Base-by-base conservation (phyloP, 2,888 invertebrate genomes). In the Rhimphoctona megacephalus region DNA sequence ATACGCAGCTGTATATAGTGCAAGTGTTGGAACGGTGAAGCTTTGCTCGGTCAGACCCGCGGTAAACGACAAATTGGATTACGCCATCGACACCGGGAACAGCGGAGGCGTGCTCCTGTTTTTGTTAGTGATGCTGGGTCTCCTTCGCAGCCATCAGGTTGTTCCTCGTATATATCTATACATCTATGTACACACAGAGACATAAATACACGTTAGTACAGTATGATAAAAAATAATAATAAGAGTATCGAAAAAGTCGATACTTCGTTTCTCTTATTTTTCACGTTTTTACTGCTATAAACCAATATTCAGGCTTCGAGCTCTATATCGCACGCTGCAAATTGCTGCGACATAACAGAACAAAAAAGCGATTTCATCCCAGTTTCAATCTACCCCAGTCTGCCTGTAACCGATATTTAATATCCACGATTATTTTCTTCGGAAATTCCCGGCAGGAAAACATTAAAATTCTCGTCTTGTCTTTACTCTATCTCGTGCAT, bases 61-160 rank as follows among this genome's bases (percentile, higher is more conserved):
- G 89, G 90, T 87, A 88, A 88, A 87, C 88, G 89, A 89, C 90
- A 91, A 91, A 91, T 91, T 90, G 90, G 91, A 91, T 91, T 91
- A 90, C 89, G 85, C 87, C 88, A 91, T 90, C 91, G 91, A 90
- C 89, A 89, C 91, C 87, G 52, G 73, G 79, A 81, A 74, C 83
- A 77, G 52, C 79, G 61, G 67, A 69, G 72, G 67, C 67, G 36
- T 33, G 81, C 81, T 79, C 61, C 82, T 64, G 77, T 73, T 81
- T 49, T 39, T 64, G 70, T 61, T 72, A 49, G 76, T 70, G 85
- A 52, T 80, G 39, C 72, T 33, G 67, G 83, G 57, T 67, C 54
- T 69, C 78, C 73, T 74, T 70, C 54, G 54, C 69, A 79, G 76
- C 74, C 69, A 64, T 70, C 74, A 33, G 54, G 74, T 81, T 79